Percentiles rank a stretch among this genome's conserved stretches.
phyloP scores from a whole-genome alignment of 2,113 vertebrate species.

The Vireo altiloquus region DNA sequence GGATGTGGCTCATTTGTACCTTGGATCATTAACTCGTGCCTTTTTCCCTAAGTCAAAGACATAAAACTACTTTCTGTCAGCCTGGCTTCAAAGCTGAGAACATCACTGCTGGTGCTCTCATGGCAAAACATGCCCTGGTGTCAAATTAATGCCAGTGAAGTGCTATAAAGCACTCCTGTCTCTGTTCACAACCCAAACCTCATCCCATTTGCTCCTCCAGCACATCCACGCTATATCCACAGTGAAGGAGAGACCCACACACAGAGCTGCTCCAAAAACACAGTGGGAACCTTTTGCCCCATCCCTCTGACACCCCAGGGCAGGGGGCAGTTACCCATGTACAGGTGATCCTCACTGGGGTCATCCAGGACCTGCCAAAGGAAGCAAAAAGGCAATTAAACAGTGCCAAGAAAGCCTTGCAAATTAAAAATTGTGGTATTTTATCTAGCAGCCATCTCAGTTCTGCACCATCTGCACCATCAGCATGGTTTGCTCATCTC shows the following conservation, averaged over 20 bases:
- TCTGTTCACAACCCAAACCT: neutral
- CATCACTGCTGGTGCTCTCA: neutral
- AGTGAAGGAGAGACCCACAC: neutral
- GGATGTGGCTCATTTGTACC: neutral
- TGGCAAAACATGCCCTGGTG: neutral
- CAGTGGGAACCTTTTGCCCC: neutral
- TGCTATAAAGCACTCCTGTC: neutral
- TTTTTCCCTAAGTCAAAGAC: neutral
- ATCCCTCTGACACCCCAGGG: neutral
- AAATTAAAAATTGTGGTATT: neutral
- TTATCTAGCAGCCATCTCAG: neutral
- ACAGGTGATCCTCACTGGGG: conserved; percentile 95
- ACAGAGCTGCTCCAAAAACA: neutral
- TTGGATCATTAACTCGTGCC: neutral
- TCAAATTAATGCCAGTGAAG: neutral
- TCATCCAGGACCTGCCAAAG: conserved; percentile 91
- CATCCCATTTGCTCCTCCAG: neutral
- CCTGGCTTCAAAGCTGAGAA: neutral
- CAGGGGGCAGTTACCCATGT: conserved; percentile 86
- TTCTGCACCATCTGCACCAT: conserved; percentile 3
- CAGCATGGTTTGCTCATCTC: neutral
- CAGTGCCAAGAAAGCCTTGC: neutral
- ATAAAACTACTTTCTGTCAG: neutral
- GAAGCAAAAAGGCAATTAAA: neutral
- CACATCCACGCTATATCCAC: neutral